Conservation (phyloP, 2,888 invertebrate genomes). For the Timema podura region DNA sequence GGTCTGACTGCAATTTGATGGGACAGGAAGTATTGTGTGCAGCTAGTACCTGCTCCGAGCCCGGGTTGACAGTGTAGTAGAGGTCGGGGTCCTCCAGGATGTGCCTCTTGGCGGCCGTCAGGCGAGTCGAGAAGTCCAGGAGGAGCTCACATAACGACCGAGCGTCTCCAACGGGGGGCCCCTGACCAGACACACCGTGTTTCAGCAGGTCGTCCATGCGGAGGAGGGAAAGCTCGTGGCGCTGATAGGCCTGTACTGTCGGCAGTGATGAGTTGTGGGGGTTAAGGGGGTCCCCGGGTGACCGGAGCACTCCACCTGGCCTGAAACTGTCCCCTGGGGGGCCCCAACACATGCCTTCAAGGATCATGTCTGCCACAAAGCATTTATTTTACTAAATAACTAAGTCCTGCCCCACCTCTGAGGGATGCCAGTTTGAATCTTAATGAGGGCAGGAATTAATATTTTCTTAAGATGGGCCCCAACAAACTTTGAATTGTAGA, state of each 20-base stretch:
- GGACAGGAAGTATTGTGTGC: no score
- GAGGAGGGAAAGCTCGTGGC: conserved; percentile 69
- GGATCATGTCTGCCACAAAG: no score
- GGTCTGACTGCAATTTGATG: background rate
- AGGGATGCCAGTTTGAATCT: no score
- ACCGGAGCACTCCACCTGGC: no score
- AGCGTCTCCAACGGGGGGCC: conserved; percentile 58
- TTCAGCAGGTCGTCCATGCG: conserved; percentile 70
- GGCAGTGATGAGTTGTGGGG: conserved; percentile 46
- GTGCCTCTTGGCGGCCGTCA: conserved; percentile 76
- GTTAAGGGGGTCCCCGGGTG: background rate
- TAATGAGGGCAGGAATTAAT: no score
- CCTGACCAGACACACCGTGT: conserved; percentile 61
- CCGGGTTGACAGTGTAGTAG: conserved; percentile 52
- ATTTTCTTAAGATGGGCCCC: no score
- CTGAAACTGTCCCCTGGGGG: no score
- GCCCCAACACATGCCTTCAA: no score
- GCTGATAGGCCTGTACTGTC: conserved; percentile 66
- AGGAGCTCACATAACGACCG: conserved; percentile 65
- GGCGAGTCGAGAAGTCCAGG: conserved; percentile 69
- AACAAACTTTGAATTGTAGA: no score
- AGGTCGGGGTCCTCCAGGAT: conserved; percentile 78
- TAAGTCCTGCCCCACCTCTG: no score
- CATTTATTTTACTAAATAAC: no score
- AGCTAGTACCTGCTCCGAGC: background rate